Evolutionary conservation across 1,140 invertebrate genomes (phyloP).

Genomic region (Temnothorax nylanderi): DNA sequence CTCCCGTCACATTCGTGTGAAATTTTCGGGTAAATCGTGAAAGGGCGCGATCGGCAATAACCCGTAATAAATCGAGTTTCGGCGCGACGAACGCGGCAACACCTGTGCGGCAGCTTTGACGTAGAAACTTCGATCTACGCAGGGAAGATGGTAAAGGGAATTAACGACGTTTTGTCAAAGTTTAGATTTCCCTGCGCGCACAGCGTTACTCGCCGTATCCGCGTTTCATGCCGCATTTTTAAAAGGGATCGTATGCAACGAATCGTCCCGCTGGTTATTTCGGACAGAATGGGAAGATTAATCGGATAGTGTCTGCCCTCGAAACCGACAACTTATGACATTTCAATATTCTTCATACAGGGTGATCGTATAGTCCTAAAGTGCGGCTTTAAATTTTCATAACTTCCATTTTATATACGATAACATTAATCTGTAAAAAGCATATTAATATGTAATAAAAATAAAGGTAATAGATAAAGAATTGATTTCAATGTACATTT

Average conservation of each 20-base stretch:
- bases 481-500: neutral
- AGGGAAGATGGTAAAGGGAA: constrained; percentile 30
- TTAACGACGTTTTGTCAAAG: constrained; percentile 52
- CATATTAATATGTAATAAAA: neutral
- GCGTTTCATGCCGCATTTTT: constrained; percentile 45
- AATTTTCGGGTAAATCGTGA: constrained; percentile 47
- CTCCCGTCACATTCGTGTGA: constrained; percentile 42
- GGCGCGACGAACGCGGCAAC: constrained; percentile 1
- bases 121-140: neutral
- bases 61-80: constrained; percentile 49
- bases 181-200: constrained; percentile 39
- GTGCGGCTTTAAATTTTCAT: neutral
- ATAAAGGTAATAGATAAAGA: neutral
- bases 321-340: neutral
- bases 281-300: neutral
- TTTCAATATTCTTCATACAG: neutral
- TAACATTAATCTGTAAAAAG: neutral
- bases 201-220: neutral
- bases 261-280: neutral
- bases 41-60: constrained; percentile 41
- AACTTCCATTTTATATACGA: neutral
- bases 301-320: neutral
- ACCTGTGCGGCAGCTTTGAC: constrained; percentile 6
- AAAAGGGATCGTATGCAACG: constrained; percentile 42
- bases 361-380: neutral